Evolutionary conservation across 2,797 vertebrate species (phyloP).

Genomic region (Lacerta agilis): DNA sequence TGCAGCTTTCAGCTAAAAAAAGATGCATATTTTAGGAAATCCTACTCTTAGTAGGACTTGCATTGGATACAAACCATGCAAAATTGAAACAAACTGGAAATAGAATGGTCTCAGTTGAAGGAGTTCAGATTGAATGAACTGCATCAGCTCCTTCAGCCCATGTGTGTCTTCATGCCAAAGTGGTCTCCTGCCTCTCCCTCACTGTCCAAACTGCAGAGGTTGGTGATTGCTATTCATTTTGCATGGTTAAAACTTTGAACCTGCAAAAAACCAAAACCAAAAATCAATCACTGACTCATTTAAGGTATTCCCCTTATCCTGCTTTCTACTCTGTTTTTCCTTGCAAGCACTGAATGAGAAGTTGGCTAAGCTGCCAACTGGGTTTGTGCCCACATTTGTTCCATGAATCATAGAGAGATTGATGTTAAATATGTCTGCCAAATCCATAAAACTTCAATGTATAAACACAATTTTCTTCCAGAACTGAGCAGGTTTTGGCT

Average conservation of each 20-base stretch:
- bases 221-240: neutral
- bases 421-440: slow-evolving; percentile 18
- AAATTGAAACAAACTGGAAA: neutral
- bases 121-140: neutral
- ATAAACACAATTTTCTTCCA: slow-evolving; percentile 10
- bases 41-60: too few relatives aligned
- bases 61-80: neutral
- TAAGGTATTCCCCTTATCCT: neutral
- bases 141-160: neutral
- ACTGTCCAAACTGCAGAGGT: neutral
- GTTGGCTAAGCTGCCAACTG: neutral
- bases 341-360: neutral
- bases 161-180: neutral
- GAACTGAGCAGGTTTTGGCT: neutral
- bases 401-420: neutral
- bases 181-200: neutral
- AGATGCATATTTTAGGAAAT: neutral
- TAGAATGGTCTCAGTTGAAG: neutral
- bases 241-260: too few relatives aligned
- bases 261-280: neutral
- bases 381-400: neutral
- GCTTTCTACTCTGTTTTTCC: neutral
- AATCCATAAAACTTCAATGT: neutral
- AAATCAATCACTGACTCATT: neutral
- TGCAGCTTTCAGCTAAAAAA: neutral